phyloP scores from a whole-genome alignment of 2,888 invertebrate genomes.

The Diploptera punctata region DNA sequence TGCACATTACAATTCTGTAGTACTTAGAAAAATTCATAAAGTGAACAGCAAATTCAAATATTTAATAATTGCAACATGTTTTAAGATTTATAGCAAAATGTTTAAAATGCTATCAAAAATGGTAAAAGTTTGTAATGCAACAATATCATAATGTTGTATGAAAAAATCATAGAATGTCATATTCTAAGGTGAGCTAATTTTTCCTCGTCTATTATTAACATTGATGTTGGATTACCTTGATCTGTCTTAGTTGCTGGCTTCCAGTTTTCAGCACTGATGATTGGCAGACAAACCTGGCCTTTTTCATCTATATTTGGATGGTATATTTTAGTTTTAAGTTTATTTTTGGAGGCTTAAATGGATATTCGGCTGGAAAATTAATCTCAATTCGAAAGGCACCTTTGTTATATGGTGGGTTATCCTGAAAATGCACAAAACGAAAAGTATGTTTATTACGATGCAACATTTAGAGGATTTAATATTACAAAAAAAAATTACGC shows the following conservation, averaged over 20 bases:
- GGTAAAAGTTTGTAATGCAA: too few relatives aligned
- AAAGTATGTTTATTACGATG: not conserved
- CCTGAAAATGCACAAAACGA: conserved; percentile 63
- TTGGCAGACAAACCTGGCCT: conserved; percentile 97
- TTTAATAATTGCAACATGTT: too few relatives aligned
- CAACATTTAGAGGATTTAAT: not conserved
- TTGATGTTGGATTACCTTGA: conserved; percentile 70
- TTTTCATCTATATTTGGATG: conserved; percentile 99
- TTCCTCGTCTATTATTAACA: too few relatives aligned
- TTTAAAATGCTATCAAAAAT: too few relatives aligned
- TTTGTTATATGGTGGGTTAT: conserved; percentile 97
- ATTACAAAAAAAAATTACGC: not conserved
- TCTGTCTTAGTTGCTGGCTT: conserved; percentile 99
- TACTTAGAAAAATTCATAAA: too few relatives aligned
- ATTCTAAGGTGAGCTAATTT: too few relatives aligned
- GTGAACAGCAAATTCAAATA: too few relatives aligned
- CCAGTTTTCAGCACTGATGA: conserved; percentile 99
- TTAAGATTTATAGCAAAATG: too few relatives aligned
- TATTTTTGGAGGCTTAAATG: conserved; percentile 99
- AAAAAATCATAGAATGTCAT: too few relatives aligned
- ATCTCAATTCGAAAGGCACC: conserved; percentile 99
- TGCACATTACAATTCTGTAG: too few relatives aligned
- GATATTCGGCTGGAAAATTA: conserved; percentile 98
- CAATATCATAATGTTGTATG: too few relatives aligned
- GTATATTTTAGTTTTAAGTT: conserved; percentile 98